Evolutionary conservation across 1,140 invertebrate genomes (phyloP), one percentile per base, ranked within the genome.

Genomic region (Bombus soroeensis): DNA sequence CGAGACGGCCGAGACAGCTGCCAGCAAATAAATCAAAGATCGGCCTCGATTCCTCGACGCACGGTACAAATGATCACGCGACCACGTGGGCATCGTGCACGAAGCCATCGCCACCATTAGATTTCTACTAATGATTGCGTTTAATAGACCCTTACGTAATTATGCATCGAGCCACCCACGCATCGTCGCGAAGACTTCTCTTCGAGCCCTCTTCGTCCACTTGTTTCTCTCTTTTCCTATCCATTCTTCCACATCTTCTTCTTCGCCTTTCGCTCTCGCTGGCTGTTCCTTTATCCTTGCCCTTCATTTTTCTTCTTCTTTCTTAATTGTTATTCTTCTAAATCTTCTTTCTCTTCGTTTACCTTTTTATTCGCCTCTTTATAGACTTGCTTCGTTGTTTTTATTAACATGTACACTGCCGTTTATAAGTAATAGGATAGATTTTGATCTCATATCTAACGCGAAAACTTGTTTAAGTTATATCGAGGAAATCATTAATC

Each of bases 61-160:
- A 32, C 34, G 3, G 81, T 78, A 83, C 81, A 83, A 83, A 83
- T 78, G 81, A 83, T 83, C 81, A 83, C 81, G 81, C 81, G 62
- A 78, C 74, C 74, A 78, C 37, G 64, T 41, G 81, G 74, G 76
- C 70, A 57, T 39, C 22, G 32, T 13, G 57, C 68, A 64, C 77
- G 78, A 43, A 70, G 57, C 71, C 41, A 75, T 32, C 70, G n/a
- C 81, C 75, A 22, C 71, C 82, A 79, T 84, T 87, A 79, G 76
- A 87, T 87, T 84, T 85, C 75, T 76, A 85, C 75, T 87, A 87
- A 85, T 68, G 86, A 87, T 84, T 84, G 47, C 59, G 62, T 87
- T 85, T 87, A 84, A 87, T 87, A 84, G 82, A 53, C 66, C 81
- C 75, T 87, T 85, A 80, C 76, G 76, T 85, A 87, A 87, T 87